Percentiles rank a stretch among this genome's conserved stretches.
phyloP scores from a whole-genome alignment of 1,140 invertebrate genomes.

The Palaemon carinicauda region DNA sequence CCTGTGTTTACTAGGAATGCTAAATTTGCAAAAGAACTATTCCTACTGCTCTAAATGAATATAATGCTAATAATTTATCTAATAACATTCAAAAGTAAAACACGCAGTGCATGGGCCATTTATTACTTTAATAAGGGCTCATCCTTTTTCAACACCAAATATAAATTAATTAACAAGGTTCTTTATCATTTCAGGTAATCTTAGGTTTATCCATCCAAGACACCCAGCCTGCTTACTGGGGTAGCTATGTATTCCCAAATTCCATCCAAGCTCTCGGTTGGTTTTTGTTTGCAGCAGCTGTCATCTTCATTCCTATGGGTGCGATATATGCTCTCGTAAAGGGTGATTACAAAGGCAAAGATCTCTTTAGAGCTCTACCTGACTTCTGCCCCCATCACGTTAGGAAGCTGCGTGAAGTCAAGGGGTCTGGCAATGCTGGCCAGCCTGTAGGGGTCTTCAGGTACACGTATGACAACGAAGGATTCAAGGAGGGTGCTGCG shows the following conservation, averaged over 20 bases:
- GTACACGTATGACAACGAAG: slow-evolving; percentile 56
- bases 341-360: slow-evolving; percentile 27
- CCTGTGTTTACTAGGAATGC: too few relatives aligned
- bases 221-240: slow-evolving; percentile 66
- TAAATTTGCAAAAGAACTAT: too few relatives aligned
- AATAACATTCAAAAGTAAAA: too few relatives aligned
- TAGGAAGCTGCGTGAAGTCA: background rate
- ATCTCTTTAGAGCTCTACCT: slow-evolving; percentile 13
- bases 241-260: slow-evolving; percentile 67
- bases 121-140: too few relatives aligned
- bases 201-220: slow-evolving; percentile 67
- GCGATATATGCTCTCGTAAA: slow-evolving; percentile 20
- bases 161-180: too few relatives aligned
- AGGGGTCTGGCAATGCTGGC: slow-evolving; percentile 1
- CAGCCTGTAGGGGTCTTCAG: slow-evolving; percentile 48
- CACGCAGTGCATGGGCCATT: too few relatives aligned
- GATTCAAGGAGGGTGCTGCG: slow-evolving; percentile 39
- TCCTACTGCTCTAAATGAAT: too few relatives aligned
- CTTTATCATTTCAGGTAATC: slow-evolving; percentile 65
- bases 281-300: slow-evolving; percentile 68
- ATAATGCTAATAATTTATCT: too few relatives aligned
- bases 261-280: slow-evolving; percentile 69
- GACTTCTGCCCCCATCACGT: slow-evolving; percentile 52
- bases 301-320: slow-evolving; percentile 67
- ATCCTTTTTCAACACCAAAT: too few relatives aligned